A percentile compares a stretch with the other conserved stretches of the same genome.
Evolutionary conservation across 2,888 invertebrate species (phyloP).

Genomic region (Pyrrhosoma nymphula): DNA sequence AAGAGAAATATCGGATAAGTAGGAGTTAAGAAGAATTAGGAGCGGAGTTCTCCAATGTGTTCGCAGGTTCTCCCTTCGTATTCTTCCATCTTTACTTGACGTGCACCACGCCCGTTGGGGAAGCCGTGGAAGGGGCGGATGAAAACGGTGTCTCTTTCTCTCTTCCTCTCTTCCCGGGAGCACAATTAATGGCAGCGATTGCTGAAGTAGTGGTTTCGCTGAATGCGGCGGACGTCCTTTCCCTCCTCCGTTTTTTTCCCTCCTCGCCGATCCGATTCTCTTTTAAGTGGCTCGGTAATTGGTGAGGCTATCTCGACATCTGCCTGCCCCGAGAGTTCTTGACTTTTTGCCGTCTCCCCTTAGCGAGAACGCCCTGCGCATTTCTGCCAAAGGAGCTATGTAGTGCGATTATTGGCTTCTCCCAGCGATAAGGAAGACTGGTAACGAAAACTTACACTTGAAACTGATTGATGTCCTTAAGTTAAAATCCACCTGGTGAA

Average conservation of each 20-base stretch:
- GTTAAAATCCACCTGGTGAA: background rate
- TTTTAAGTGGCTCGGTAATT: background rate
- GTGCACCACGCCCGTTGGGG: background rate
- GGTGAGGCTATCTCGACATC: background rate
- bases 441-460: background rate
- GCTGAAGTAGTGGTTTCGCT: background rate
- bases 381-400: background rate
- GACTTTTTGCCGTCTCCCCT: background rate
- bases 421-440: background rate
- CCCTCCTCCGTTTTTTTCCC: background rate
- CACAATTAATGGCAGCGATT: background rate
- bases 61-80: background rate
- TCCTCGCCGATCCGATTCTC: background rate
- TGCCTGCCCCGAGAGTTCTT: background rate
- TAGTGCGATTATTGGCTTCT: background rate
- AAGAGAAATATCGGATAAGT: too few species aligned
- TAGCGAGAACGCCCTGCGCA: background rate
- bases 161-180: background rate
- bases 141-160: background rate
- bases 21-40: too few species aligned
- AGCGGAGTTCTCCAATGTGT: background rate
- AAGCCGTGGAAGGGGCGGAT: background rate
- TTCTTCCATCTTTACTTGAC: background rate
- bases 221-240: background rate
- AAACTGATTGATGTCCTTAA: background rate